phyloP scores from a whole-genome alignment of 2,113 vertebrate species.

The Paracanthobrama guichenoti region DNA sequence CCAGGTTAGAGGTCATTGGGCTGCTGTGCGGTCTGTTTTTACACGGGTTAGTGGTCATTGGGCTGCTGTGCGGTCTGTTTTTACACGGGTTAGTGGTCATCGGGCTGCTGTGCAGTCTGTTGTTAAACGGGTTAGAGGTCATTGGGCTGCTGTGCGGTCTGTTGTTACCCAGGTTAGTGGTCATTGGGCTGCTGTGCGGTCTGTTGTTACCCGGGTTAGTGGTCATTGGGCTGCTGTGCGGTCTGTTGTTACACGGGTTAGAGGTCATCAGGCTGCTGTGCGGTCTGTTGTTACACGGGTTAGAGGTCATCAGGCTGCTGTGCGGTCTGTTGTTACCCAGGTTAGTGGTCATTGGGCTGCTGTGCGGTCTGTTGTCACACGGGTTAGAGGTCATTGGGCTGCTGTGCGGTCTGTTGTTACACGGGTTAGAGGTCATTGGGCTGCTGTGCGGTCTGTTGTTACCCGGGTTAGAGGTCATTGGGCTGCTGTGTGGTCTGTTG shows the following conservation, averaged over 20 bases:
- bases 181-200: not conserved
- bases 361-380: not conserved
- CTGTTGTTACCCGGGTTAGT: not conserved
- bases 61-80: not conserved
- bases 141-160: not conserved
- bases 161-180: not conserved
- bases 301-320: no score
- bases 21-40: not conserved
- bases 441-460: not conserved
- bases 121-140: not conserved
- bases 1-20: no score
- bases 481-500: not conserved
- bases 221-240: not conserved
- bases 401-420: not conserved
- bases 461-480: no score
- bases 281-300: not conserved
- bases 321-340: not conserved
- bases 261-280: not conserved
- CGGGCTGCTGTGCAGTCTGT: not conserved
- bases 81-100: no score
- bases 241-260: not conserved
- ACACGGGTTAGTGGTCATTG: no score
- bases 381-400: no score
- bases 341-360: no score
- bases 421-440: no score